Evolutionary conservation across 2,113 vertebrate genomes (phyloP).

Genomic region (Clarias macrocephalus): DNA sequence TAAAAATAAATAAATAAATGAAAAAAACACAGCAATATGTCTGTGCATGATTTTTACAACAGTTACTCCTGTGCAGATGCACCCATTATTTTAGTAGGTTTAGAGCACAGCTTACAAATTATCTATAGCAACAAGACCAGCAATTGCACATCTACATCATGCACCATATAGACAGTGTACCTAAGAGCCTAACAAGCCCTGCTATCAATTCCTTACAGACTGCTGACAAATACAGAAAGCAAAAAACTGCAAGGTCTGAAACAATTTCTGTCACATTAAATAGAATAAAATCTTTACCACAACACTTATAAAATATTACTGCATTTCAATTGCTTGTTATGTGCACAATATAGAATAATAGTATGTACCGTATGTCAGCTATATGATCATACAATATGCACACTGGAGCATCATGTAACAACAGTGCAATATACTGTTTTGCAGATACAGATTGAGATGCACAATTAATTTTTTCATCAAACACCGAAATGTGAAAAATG

Average conservation of each 20-base stretch:
- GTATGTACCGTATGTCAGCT: not conserved
- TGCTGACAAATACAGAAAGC: not conserved
- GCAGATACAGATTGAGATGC: not conserved
- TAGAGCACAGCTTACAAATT: not conserved
- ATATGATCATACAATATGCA: not conserved
- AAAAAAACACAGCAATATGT: not conserved
- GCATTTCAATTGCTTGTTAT: not conserved
- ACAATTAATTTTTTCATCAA: not conserved
- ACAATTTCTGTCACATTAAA: not conserved
- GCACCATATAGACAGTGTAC: not conserved
- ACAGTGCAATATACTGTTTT: not conserved
- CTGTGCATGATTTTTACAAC: not conserved
- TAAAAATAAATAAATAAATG: not conserved
- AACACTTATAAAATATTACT: not conserved
- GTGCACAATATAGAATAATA: not conserved
- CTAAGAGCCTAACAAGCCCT: not conserved
- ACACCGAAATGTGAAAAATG: not conserved
- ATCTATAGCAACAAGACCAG: not conserved
- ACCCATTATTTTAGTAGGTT: not conserved
- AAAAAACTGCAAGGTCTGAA: not conserved
- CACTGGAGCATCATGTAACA: not conserved
- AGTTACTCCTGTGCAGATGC: not conserved
- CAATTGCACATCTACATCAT: not conserved
- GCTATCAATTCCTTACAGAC: not conserved
- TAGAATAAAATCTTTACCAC: not conserved